A percentile compares a stretch with the other conserved stretches of the same genome.
Evolutionary conservation across 2,888 invertebrate species (phyloP).

Genomic region (Caenorhabditis sp.): DNA sequence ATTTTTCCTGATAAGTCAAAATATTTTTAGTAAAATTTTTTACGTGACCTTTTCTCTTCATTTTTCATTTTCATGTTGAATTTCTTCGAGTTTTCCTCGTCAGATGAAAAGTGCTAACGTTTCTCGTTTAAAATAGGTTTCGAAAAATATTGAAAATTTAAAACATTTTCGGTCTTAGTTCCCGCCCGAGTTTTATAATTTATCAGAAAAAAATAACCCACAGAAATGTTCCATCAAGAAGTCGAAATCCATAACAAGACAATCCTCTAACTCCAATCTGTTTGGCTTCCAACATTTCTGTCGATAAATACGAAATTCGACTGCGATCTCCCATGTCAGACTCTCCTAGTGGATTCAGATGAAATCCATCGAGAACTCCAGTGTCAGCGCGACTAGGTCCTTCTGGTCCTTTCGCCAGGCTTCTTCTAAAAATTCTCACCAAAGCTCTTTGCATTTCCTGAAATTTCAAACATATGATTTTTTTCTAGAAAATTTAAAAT

Average conservation of each 20-base stretch:
- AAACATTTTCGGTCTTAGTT: too few relatives aligned
- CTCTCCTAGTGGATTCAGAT: constrained; percentile 59
- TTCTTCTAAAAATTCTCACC: neutral
- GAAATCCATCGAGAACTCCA: constrained; percentile 53
- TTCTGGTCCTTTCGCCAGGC: neutral
- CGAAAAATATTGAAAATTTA: too few relatives aligned
- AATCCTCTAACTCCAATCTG: constrained; percentile 61
- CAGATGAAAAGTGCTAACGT: too few relatives aligned
- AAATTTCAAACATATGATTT: neutral
- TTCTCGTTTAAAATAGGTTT: too few relatives aligned
- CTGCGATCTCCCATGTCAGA: constrained; percentile 60
- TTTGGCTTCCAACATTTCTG: constrained; percentile 61
- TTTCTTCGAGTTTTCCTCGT: too few relatives aligned
- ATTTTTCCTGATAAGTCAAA: too few relatives aligned
- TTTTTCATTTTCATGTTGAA: too few relatives aligned
- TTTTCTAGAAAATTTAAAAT: neutral
- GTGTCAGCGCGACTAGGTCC: neutral
- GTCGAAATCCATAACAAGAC: constrained; percentile 64
- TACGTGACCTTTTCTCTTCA: too few relatives aligned
- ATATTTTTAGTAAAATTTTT: too few relatives aligned
- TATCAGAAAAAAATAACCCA: constrained; percentile 14
- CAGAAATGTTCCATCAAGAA: constrained; percentile 64
- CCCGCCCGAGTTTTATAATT: too few relatives aligned
- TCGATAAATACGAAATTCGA: constrained; percentile 60
- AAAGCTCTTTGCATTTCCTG: neutral